These are phyloP conservation scores for Macrocentrus cingulum DNA, from an alignment of 1,140 invertebrate species.

Conservation along the genomic window DNA sequence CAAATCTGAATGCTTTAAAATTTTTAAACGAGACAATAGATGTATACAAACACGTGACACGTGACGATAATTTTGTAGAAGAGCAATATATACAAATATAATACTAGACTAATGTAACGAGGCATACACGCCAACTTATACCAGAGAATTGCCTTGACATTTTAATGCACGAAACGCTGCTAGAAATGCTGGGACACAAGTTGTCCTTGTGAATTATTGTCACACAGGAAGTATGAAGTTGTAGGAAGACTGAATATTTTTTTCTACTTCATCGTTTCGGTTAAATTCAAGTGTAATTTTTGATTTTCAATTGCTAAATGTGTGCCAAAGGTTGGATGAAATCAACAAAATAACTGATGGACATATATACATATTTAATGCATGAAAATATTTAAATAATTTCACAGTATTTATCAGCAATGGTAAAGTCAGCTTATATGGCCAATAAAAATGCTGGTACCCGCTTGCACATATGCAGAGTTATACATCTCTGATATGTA, in stretches of 20 bases:
- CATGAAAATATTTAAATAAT: neutral
- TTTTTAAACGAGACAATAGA: too few species aligned
- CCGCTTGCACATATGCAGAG: neutral
- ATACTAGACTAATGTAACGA: constrained; percentile 5
- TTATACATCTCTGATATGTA: neutral
- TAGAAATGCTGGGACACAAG: too few species aligned
- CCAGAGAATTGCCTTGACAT: constrained; percentile 13
- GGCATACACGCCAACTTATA: neutral
- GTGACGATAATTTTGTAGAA: constrained; percentile 2
- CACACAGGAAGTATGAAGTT: too few species aligned
- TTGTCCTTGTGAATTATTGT: too few species aligned
- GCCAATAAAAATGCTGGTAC: constrained; percentile 9
- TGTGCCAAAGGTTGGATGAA: too few species aligned
- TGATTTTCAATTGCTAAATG: too few species aligned
- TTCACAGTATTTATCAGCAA: neutral
- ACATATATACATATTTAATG: neutral
- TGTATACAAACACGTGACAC: too few species aligned
- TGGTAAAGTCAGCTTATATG: neutral
- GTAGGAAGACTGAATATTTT: too few species aligned
- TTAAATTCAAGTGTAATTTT: too few species aligned
- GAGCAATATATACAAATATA: neutral
- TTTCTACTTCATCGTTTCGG: too few species aligned
- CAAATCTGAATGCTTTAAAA: too few species aligned
- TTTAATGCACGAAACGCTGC: constrained; percentile 4
- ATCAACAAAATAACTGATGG: too few species aligned